Evolutionary conservation across 2,888 invertebrate species (phyloP), one percentile per base, ranked within the genome.

Genomic region (Scaptomyza parva): DNA sequence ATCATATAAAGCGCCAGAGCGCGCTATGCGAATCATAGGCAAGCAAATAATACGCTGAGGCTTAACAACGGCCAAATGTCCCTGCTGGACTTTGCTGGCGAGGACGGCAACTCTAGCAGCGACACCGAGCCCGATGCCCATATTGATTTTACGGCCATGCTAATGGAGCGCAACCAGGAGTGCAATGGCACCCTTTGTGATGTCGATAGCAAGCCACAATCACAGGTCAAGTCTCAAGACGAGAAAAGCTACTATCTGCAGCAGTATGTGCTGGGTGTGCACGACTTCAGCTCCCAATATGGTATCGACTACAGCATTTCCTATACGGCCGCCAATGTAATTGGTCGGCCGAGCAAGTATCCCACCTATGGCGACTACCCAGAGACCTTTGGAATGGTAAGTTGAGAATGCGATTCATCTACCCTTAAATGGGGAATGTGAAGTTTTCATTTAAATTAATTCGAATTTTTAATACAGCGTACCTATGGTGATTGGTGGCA

Each of bases 301-400:
- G 98, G 97, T 66, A 96, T 95, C 90, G 95, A 95, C 91, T 95
- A 94, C 68, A 97, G 96, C 92, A 96, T 96, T 89, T 97, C 97
- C 0, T 98, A 98, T 89, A 96, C 97, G 3, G 97, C 97, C 5
- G 94, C 95, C 53, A 98, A 98, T 92, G 93, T 98, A 60, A 94
- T 95, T 52, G 97, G 97, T 8, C 95, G 95, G 79, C 96, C 96
- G 11, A 95, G 95, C 24, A 96, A 96, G 90, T 98, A 95, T 92
- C 98, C 98, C 0, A 94, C 95, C 70, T 97, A 97, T 91, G 98
- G 98, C 17, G 98, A 98, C 90, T 97, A 96, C 92, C 96, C 97
- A 9, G 95, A 97, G 91, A 95, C 97, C 12, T 98, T 96, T 92
- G 96, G 96, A 61, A 95, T 97, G 95, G 98, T 97, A 93, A 93